Conservation (phyloP, 1,140 invertebrate species). For the Ceratina japonica region DNA sequence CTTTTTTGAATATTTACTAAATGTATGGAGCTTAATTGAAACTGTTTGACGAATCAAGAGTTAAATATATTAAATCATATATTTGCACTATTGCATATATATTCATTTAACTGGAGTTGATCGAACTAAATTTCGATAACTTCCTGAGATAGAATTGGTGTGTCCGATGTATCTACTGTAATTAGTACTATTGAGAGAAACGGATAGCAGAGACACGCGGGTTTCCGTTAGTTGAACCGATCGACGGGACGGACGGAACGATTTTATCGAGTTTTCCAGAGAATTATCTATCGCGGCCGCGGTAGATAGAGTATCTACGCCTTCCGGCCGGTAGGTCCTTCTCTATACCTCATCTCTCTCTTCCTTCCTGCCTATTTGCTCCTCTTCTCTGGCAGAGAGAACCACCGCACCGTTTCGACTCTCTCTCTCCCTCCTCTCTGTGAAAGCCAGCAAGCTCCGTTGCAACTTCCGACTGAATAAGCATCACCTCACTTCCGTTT, state of each 20-base stretch:
- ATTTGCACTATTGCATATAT: too few relatives aligned
- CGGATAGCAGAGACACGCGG: background rate
- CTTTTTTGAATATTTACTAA: too few relatives aligned
- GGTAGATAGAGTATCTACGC: conserved; percentile 66
- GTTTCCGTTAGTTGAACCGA: conserved; percentile 15
- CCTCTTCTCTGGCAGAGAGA: conserved; percentile 47
- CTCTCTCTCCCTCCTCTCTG: conserved; percentile 31
- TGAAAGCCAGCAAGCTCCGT: conserved; percentile 69
- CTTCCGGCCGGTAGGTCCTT: conserved; percentile 68
- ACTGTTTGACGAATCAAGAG: too few relatives aligned
- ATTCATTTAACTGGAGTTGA: background rate
- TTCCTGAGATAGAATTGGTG: background rate
- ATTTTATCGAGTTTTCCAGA: conserved; percentile 59
- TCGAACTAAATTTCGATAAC: conserved; percentile 22
- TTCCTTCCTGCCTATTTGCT: conserved; percentile 32
- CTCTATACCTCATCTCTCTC: conserved; percentile 23
- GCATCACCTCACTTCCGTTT: conserved; percentile 74
- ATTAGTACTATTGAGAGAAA: conserved; percentile 38
- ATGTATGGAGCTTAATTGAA: too few relatives aligned
- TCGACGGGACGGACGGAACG: conserved; percentile 27
- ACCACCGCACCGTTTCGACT: conserved; percentile 40
- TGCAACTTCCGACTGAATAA: conserved; percentile 76
- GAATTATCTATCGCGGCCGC: conserved; percentile 63
- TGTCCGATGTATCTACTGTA: conserved; percentile 25
- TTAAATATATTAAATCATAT: too few relatives aligned